phyloP scores from a whole-genome alignment of 92 coral and sea anemone genomes.

The Phenganax marumi region DNA sequence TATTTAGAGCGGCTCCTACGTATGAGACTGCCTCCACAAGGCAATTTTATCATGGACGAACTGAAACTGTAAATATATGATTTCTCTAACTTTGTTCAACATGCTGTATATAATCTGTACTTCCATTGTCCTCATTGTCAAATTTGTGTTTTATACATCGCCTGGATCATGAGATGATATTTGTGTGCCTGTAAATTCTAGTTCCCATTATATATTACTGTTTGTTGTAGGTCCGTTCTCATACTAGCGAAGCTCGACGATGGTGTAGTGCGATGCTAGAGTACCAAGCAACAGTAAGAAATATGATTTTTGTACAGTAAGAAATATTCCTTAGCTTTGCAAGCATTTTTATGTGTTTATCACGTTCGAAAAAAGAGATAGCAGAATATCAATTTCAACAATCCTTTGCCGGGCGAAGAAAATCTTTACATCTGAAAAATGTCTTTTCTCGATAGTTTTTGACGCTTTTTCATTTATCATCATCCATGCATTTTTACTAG shows the following conservation, averaged over 20 bases:
- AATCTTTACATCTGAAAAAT: no score
- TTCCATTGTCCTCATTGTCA: neutral
- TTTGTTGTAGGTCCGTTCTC: slow-evolving; percentile 71
- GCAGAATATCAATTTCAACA: no score
- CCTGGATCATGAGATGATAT: neutral
- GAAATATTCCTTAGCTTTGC: no score
- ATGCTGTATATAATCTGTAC: neutral
- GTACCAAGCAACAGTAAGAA: slow-evolving; percentile 53
- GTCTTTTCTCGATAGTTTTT: no score
- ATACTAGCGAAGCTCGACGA: slow-evolving; percentile 66
- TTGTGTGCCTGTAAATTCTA: neutral
- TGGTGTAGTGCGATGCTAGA: slow-evolving; percentile 84
- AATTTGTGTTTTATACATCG: no score
- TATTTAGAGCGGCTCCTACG: slow-evolving; percentile 73
- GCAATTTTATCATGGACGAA: slow-evolving; percentile 88
- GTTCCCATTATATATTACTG: neutral
- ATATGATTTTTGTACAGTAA: slow-evolving; percentile 48
- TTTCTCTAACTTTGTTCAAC: no score
- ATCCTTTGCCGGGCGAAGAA: no score
- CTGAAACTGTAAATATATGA: slow-evolving; percentile 74
- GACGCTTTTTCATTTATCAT: no score
- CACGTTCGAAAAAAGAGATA: no score
- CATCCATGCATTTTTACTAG: slow-evolving; percentile 35
- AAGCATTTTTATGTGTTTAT: no score
- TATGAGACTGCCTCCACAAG: slow-evolving; percentile 89